A percentile compares a stretch with the other conserved stretches of the same genome.
Conservation (phyloP, 2,888 invertebrate species). For the Tinea pellionella region DNA sequence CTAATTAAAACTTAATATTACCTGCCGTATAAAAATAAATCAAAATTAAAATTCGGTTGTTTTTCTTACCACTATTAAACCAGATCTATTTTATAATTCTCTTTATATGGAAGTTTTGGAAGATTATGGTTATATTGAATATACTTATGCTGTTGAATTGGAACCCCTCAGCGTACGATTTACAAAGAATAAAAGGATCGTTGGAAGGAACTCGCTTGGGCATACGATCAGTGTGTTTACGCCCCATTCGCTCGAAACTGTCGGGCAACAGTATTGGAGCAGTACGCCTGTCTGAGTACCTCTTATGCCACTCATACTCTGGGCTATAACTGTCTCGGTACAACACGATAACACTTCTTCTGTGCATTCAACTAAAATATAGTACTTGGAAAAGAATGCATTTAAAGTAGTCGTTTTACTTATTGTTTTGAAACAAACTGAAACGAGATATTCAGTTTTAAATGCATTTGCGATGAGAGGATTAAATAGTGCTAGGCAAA, state of each 20-base stretch:
- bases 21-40: no score
- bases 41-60: no score
- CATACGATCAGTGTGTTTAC: slow-evolving; percentile 31
- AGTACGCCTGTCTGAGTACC: slow-evolving; percentile 1
- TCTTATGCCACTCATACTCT: not conserved
- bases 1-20: no score
- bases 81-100: not conserved
- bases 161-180: slow-evolving; percentile 24
- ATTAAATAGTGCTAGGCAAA: no score
- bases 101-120: not conserved
- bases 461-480: no score
- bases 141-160: not conserved
- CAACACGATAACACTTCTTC: slow-evolving; percentile 2
- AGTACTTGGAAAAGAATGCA: not conserved
- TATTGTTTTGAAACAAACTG: no score
- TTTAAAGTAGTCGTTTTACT: not conserved
- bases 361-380: not conserved
- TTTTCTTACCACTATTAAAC: no score
- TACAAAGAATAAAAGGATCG: slow-evolving; percentile 31
- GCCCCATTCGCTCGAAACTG: slow-evolving; percentile 28
- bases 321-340: not conserved
- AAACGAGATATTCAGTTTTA: no score
- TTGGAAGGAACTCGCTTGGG: slow-evolving; percentile 28
- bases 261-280: slow-evolving; percentile 20
- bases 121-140: not conserved